Evolutionary conservation across 2,797 vertebrate genomes (phyloP), one percentile per base, ranked within the genome.

Genomic region (Karalla daura): DNA sequence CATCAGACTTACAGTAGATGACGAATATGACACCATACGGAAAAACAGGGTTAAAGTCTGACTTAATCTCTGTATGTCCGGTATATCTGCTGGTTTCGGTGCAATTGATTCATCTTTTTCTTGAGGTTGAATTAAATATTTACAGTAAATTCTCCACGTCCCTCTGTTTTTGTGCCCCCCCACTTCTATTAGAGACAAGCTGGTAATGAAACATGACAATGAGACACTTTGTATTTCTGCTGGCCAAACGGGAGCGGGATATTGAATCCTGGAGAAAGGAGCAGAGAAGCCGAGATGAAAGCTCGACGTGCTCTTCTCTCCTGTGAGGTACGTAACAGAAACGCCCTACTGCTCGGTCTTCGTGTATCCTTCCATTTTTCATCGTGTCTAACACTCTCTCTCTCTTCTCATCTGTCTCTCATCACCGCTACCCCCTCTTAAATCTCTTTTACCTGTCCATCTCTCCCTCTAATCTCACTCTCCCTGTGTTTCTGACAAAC

Each of bases 241-340:
- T 59, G 81, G 66, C 21, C 28, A 20, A 72, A 67, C 24, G 35
- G 14, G 33, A 63, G 59, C 59, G 52, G 46, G 11, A 32, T 76
- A 63, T 77, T 87, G 63, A 80, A 85, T 85, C 67, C 59, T 74
- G 58, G 64, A 83, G 78, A 50, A 56, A 43, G 40, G 65, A 54
- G 35, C 5, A 47, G 62, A 33, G n/a, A 58, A 70, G 70, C 62
- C 65, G 44, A 61, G 59, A 86, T 75, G 54, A 56, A 79, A 70
- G 35, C 39, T 63, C 39, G 65, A 72, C 60, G 55, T 9, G 18
- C 50, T 62, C 32, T 11, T 52, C 33, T 68, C 39, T 64, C 37
- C 37, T 50, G 41, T 66, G 24, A 23, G 37, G 27, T 53, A 47
- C 30, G 40, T 66, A 80, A 77, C 40, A 64, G 43, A 70, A 73